These are phyloP conservation scores for Rousettus madagascariensis DNA, from an alignment of 2,797 vertebrate genomes.

Conservation along the genomic window DNA sequence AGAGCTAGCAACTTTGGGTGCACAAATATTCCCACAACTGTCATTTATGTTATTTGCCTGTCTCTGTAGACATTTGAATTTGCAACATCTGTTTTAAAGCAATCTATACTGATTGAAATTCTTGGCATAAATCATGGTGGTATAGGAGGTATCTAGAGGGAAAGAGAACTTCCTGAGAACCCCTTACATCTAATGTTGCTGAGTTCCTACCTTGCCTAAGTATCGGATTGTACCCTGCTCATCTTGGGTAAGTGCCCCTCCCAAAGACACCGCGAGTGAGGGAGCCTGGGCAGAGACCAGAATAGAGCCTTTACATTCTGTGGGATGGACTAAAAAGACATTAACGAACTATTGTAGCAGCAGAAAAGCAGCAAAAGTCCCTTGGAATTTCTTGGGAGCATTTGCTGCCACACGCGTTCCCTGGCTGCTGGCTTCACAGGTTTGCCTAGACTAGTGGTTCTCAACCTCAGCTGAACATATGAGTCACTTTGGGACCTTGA, in stretches of 20 bases:
- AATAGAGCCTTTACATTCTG: not conserved
- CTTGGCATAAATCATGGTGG: not conserved
- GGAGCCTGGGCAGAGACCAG: not conserved
- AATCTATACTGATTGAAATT: not conserved
- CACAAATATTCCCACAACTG: not conserved
- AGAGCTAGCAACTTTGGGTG: not conserved
- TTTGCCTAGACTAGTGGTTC: not conserved
- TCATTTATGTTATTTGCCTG: not conserved
- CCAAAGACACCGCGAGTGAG: not conserved
- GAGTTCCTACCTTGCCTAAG: not conserved
- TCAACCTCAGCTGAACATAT: not conserved
- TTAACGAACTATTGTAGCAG: not conserved
- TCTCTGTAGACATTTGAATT: not conserved
- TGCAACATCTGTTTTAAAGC: not conserved
- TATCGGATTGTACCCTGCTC: not conserved
- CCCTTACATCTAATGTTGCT: not conserved
- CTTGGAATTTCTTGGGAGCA: not conserved
- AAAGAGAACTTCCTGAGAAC: not conserved
- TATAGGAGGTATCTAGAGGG: not conserved
- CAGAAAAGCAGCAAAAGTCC: not conserved
- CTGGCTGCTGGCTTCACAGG: not conserved
- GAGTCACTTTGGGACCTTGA: not conserved
- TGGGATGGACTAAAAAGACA: not conserved
- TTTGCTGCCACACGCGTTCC: not conserved
- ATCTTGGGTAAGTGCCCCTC: not conserved